These are phyloP conservation scores for Eilema depressum DNA, from an alignment of 2,888 invertebrate genomes.

Conservation along the genomic window DNA sequence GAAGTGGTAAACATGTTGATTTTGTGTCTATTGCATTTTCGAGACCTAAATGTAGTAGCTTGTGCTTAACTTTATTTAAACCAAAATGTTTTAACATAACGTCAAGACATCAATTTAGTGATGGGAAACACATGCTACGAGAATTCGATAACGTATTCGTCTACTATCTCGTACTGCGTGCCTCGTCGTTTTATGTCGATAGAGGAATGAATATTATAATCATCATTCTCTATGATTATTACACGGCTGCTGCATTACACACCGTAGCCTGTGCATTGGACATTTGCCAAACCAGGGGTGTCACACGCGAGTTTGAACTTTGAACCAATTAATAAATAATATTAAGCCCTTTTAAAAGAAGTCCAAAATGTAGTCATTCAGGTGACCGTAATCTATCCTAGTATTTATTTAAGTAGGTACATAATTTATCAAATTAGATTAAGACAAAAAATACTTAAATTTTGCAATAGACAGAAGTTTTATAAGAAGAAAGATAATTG, in stretches of 20 bases:
- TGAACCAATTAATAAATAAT: not conserved
- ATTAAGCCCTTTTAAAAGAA: no score
- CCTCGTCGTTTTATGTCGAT: not conserved
- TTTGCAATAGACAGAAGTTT: no score
- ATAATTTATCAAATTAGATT: no score
- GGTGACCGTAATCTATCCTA: no score
- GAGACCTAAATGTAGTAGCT: not conserved
- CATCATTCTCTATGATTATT: not conserved
- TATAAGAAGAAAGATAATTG: no score
- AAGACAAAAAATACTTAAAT: no score
- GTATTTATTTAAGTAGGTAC: no score
- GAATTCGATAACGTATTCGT: not conserved
- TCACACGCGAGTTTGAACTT: not conserved
- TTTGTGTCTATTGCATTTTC: not conserved
- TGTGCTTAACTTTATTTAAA: not conserved
- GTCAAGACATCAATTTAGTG: not conserved
- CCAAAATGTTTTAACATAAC: not conserved
- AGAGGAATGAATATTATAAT: not conserved
- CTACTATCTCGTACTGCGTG: not conserved
- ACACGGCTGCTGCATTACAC: not conserved
- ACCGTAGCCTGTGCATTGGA: not conserved
- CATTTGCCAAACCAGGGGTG: not conserved
- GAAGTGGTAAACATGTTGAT: no score
- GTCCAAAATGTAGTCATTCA: no score
- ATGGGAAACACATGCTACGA: not conserved